A percentile compares a stretch with the other conserved stretches of the same genome.
phyloP scores from a whole-genome alignment of 2,888 invertebrate genomes.

The Elmis aenea region DNA sequence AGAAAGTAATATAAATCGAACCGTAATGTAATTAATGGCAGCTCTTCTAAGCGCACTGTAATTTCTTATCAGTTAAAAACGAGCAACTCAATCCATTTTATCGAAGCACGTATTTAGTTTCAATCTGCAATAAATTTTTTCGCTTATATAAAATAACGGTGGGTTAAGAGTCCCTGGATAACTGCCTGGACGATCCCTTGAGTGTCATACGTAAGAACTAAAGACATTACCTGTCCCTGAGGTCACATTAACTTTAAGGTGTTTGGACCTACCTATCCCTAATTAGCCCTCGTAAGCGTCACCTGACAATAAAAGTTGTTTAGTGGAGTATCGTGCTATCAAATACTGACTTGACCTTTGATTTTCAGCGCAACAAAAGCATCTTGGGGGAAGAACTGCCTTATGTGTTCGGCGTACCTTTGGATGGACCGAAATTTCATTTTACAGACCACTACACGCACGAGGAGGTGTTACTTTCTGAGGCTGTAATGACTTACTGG shows the following conservation, averaged over 20 bases:
- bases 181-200: constrained; percentile 27
- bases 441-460: constrained; percentile 69
- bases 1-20: too few relatives aligned
- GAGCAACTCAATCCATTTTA: constrained; percentile 9
- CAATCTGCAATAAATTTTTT: constrained; percentile 31
- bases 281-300: constrained; percentile 9
- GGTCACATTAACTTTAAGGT: constrained; percentile 28
- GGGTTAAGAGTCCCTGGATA: constrained; percentile 24
- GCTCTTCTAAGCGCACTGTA: too few relatives aligned
- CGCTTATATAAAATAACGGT: constrained; percentile 12
- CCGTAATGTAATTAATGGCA: too few relatives aligned
- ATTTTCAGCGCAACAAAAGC: constrained; percentile 66
- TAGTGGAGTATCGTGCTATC: too few relatives aligned
- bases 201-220: constrained; percentile 32
- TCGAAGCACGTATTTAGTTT: constrained; percentile 28
- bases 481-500: constrained; percentile 84
- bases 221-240: constrained; percentile 34
- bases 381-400: constrained; percentile 84
- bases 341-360: too few relatives aligned
- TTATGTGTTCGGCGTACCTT: constrained; percentile 81
- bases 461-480: constrained; percentile 74
- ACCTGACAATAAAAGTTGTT: too few relatives aligned
- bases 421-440: constrained; percentile 61
- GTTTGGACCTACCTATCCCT: constrained; percentile 6
- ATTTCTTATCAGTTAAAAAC: too few relatives aligned